Evolutionary conservation across 2,113 vertebrate species (phyloP), one percentile per base, ranked within the genome.

Genomic region (Diadophis punctatus): DNA sequence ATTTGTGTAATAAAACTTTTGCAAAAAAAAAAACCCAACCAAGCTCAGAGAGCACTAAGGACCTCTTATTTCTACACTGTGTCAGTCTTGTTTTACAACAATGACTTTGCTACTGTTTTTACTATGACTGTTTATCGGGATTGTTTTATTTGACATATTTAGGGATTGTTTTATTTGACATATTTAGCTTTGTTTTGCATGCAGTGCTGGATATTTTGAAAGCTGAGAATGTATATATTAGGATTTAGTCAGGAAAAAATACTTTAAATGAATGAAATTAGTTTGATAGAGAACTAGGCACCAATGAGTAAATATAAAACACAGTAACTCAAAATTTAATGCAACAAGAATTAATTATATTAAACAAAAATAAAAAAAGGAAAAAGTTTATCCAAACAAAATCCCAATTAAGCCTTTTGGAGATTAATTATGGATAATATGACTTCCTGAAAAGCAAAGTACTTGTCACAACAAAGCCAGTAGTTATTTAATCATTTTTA

Each of bases 401-500:
- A 52, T 93, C 88, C 88, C 93, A 94, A 95, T 93, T 93, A 95
- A 93, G 46, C 56, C 87, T 94, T 63, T 87, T 23, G 39, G 84
- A 94, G 86, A 91, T 55, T 91, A 93, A 55, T 91, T 93, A 91
- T 14, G 12, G 89, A 91, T 89, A 93, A 88, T 88, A 94, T 91
- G 94, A 94, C 46, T 95, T 91, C 46, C 30, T 90, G 86, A 87
- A 87, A 93, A 94, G 74, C 9, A 39, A 94, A 95, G 91, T 55
- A 30, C 53, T 39, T 94, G 91, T 95, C 68, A 93, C 92, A 30
- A 90, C 1, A 11, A 86, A 95, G 63, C 53, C 92, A 68, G 90
- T 92, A 94, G 94, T 94, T 95, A 93, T 90, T 90, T 94, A 95
- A 93, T 96, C 94, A 68, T 95, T 97, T 95, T 80, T 92, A 91